Conservation (phyloP, 2,888 invertebrate genomes). For the Dascillus cervinus region DNA sequence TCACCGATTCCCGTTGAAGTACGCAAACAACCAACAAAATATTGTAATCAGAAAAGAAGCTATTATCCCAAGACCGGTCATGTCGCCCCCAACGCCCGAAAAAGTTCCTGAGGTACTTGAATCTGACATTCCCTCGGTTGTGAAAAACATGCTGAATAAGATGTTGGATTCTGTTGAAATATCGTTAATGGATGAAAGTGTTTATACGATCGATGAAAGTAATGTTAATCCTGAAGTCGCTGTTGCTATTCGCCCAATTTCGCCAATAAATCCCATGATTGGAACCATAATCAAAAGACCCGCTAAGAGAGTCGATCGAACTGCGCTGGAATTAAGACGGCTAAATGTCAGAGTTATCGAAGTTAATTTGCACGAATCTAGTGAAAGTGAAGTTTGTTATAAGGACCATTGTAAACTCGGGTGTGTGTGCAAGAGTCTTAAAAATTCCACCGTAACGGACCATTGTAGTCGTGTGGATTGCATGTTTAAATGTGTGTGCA, state of each 20-base stretch:
- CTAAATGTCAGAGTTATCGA: constrained; percentile 61
- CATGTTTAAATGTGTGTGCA: constrained; percentile 52
- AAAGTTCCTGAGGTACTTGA: constrained; percentile 3
- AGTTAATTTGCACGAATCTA: constrained; percentile 33
- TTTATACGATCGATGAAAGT: constrained; percentile 28
- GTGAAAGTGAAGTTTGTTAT: constrained; percentile 39
- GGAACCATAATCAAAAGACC: no score
- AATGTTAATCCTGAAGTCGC: background rate
- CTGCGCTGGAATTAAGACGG: constrained; percentile 48
- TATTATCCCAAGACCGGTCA: background rate
- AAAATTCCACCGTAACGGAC: constrained; percentile 38
- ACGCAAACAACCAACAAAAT: constrained; percentile 49
- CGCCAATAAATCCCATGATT: background rate
- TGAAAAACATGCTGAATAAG: constrained; percentile 36
- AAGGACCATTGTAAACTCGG: constrained; percentile 55
- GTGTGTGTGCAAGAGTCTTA: constrained; percentile 58
- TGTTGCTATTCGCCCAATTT: no score
- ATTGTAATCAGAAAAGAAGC: constrained; percentile 42
- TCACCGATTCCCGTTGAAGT: constrained; percentile 51
- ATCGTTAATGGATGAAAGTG: constrained; percentile 14
- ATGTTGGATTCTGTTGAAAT: constrained; percentile 20
- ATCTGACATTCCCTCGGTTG: constrained; percentile 45
- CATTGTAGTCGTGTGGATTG: constrained; percentile 58
- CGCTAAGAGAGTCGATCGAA: constrained; percentile 14
- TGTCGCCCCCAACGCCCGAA: constrained; percentile 13